Evolutionary conservation across 1,140 invertebrate genomes (phyloP).

Genomic region (Diuraphis noxia): DNA sequence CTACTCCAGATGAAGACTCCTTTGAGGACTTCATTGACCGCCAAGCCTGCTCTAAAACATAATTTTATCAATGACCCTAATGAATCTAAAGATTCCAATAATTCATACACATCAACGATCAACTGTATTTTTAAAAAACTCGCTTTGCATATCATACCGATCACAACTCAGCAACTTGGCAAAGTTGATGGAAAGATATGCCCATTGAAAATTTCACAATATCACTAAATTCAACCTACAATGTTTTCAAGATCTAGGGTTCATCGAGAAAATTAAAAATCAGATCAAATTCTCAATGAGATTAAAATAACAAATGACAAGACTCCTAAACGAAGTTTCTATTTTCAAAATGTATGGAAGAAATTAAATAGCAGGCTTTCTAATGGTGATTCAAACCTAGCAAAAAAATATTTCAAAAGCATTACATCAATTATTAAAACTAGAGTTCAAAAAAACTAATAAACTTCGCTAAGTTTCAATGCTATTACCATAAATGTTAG

Average conservation of each 20-base stretch:
- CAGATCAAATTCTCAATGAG: not conserved
- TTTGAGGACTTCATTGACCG: not conserved
- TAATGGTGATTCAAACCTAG: no score
- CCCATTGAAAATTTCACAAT: not conserved
- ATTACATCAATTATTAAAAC: no score
- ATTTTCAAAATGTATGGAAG: not conserved
- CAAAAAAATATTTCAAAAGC: no score
- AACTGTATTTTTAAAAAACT: not conserved
- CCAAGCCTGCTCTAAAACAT: not conserved
- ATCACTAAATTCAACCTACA: not conserved
- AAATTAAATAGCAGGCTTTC: not conserved
- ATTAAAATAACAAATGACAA: not conserved
- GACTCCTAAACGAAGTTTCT: not conserved
- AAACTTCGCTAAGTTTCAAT: no score
- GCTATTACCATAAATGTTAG: not conserved
- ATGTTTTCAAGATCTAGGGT: not conserved
- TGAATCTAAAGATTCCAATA: not conserved
- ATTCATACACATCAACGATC: not conserved
- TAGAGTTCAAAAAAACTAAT: no score
- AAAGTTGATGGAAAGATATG: not conserved
- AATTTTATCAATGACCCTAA: not conserved
- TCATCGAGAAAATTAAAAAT: not conserved
- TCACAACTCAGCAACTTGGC: not conserved
- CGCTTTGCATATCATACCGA: not conserved
- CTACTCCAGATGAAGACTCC: not conserved